These are phyloP conservation scores for Trissolcus brochymenae DNA, from an alignment of 2,888 invertebrate genomes.

Conservation along the genomic window DNA sequence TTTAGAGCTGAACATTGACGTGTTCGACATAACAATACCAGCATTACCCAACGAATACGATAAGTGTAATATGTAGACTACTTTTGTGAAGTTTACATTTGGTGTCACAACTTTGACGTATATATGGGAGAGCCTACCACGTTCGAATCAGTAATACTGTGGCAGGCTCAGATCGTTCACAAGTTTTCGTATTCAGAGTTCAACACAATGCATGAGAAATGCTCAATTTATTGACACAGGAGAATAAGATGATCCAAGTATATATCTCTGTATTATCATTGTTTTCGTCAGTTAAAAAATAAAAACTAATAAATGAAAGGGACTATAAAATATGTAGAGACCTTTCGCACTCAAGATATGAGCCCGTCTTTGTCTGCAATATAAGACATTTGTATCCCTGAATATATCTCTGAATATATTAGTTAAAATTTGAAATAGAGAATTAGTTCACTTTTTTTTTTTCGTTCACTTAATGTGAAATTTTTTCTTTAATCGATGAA, in stretches of 20 bases:
- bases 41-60: conserved; percentile 46
- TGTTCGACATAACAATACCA: conserved; percentile 45
- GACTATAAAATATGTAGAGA: too few relatives aligned
- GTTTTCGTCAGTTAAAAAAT: not conserved
- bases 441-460: too few relatives aligned
- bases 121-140: conserved; percentile 34
- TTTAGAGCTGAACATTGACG: conserved; percentile 37
- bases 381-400: too few relatives aligned
- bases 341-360: too few relatives aligned
- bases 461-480: too few relatives aligned
- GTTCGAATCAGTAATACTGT: conserved; percentile 46
- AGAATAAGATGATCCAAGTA: conserved; percentile 4
- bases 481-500: too few relatives aligned
- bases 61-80: conserved; percentile 39
- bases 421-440: too few relatives aligned
- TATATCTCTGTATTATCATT: not conserved
- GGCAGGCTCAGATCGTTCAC: conserved; percentile 33
- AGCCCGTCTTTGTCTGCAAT: too few relatives aligned
- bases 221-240: conserved; percentile 16
- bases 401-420: too few relatives aligned
- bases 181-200: conserved; percentile 39
- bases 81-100: conserved; percentile 49
- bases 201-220: conserved; percentile 15
- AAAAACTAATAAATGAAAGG: not conserved
- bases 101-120: conserved; percentile 47